Percentiles rank a stretch among this genome's conserved stretches.
phyloP scores from a whole-genome alignment of 1,140 invertebrate genomes.

The Physella acuta region DNA sequence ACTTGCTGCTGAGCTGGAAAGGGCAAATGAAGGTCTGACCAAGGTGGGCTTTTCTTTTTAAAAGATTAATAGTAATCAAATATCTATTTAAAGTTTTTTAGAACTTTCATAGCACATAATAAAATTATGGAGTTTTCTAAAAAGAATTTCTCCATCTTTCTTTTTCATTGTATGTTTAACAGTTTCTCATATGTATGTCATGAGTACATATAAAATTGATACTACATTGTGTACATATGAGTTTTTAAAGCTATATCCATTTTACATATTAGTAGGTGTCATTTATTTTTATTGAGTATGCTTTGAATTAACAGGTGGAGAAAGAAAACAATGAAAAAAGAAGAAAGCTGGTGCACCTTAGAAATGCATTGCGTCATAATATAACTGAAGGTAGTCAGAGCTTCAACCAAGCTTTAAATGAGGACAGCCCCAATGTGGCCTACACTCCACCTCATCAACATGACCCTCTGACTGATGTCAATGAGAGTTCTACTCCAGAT shows the following conservation, averaged over 20 bases:
- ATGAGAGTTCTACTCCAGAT: constrained; percentile 19
- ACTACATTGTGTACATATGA: background rate
- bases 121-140: no score
- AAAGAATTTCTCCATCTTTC: no score
- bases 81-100: no score
- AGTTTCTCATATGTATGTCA: no score
- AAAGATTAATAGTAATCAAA: no score
- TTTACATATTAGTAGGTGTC: no score
- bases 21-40: background rate
- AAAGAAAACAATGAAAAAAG: constrained; percentile 34
- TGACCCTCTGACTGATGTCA: background rate
- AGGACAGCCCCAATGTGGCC: constrained; percentile 31
- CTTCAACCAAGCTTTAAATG: constrained; percentile 36
- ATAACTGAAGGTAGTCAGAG: constrained; percentile 30
- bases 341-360: constrained; percentile 31
- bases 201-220: background rate
- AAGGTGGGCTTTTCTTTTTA: no score
- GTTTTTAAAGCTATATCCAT: background rate
- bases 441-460: constrained; percentile 6
- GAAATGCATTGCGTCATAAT: constrained; percentile 31
- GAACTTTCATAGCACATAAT: no score
- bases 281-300: background rate
- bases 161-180: no score
- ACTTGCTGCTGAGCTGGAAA: background rate
- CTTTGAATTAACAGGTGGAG: constrained; percentile 24